These are phyloP conservation scores for chimpanzee (Pan troglodytes) DNA, from an alignment of 2,113 vertebrate genomes.

Conservation along the genomic window NHGRI_mPanTro3-v2.1_pri NC_072421.2:41665001-41665500, in stretches of 20 bases:
- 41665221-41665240: constrained; percentile 97
- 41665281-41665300: background rate
- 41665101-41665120: background rate
- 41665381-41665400: background rate
- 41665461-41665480: background rate
- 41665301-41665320: background rate
- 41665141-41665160: constrained; percentile 41
- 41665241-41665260: constrained; percentile 97
- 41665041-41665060: background rate
- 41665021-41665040: constrained; percentile 32
- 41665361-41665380: background rate
- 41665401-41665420: background rate
- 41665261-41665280: constrained; percentile 90
- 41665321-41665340: background rate
- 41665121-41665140: constrained; percentile 20
- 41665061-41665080: constrained; percentile 25
- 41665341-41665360: constrained; percentile 9
- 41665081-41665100: background rate
- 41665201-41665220: constrained; percentile 97
- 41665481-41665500: background rate
- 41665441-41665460: background rate
- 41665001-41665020: background rate
- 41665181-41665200: constrained; percentile 98
- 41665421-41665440: background rate
- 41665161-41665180: constrained; percentile 92